Evolutionary conservation across 2,797 vertebrate genomes (phyloP), one percentile per base, ranked within the genome.

Genomic region (Siniperca obscura): DNA sequence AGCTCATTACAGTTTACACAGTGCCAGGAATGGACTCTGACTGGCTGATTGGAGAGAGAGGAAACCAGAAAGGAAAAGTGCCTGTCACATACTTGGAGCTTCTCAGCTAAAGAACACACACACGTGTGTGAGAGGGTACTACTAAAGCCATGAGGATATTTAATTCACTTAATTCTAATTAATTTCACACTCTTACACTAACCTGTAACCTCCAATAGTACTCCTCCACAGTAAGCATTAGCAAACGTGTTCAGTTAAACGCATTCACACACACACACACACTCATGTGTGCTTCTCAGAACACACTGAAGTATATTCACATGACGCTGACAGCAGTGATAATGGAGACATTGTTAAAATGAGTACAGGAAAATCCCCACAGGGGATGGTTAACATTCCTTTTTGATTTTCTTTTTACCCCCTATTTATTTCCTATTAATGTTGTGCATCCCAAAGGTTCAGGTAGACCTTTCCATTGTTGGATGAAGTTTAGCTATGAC

Each of bases 21-120:
- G 94, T 99, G 84, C 98, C 97, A 0, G 98, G 98, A 70, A 99
- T 99, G 98, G 98, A 99, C 82, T 97, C 97, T 0, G 98, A 99
- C 88, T 99, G 98, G 98, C 97, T 99, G 85, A 88, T 99, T 17
- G 98, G 98, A 64, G 98, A 99, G 93, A 93, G 96, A 81, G 97
- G 98, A 61, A 98, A 98, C 92, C 96, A 96, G 92, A 98, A 97
- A 87, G 98, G 98, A 79, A 99, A 97, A 87, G 98, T 99, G 86
- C 98, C 98, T 0, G 97, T 99, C 85, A 99, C 98, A 74, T 99
- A 99, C 93, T 93, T 99, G 96, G 98, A 99, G 94, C 96, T 99
- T 76, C 96, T 99, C 80, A 98, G 97, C 93, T 98, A 96, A 95
- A 94, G 57, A 71, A 57, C 36, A 55, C 34, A 36, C 52, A 25